Conservation (phyloP, 2,113 vertebrate genomes). For the Peromyscus californicus region DNA sequence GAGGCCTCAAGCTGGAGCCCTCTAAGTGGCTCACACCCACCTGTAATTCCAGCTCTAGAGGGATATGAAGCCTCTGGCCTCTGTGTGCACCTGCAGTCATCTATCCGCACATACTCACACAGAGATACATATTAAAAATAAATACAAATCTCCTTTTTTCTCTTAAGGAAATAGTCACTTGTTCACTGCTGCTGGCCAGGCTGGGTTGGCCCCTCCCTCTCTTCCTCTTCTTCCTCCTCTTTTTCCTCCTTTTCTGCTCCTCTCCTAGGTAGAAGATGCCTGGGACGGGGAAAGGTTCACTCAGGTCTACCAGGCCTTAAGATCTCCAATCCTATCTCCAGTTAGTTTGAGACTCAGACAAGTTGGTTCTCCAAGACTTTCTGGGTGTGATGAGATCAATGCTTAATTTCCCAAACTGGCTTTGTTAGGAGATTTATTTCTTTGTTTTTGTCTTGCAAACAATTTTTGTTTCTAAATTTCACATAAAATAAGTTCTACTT, state of each 20-base stretch:
- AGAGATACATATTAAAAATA: not conserved
- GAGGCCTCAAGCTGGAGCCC: not conserved
- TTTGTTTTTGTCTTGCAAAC: conserved; percentile 72
- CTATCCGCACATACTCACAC: no score
- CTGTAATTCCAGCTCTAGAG: not conserved
- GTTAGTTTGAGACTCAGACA: conserved; percentile 66
- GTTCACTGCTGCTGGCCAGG: not conserved
- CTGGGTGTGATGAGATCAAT: conserved; percentile 73
- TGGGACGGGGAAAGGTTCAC: not conserved
- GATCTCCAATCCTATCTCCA: conserved; percentile 69
- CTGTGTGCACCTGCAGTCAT: no score
- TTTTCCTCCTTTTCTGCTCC: accelerated
- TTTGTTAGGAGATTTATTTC: conserved; percentile 77
- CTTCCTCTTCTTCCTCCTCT: not conserved
- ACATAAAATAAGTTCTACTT: conserved; percentile 51
- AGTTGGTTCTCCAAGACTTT: conserved; percentile 75
- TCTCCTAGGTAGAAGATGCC: conserved; percentile 53
- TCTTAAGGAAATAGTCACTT: not conserved
- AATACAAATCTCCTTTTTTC: not conserved
- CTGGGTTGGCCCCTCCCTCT: not conserved
- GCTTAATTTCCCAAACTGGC: conserved; percentile 79
- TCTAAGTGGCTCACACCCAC: not conserved
- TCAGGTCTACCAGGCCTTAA: conserved; percentile 67
- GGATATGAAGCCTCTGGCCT: no score
- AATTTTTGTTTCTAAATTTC: conserved; percentile 74